Conservation (phyloP, 2,113 vertebrate species). For the Pogonocichla stellata region DNA sequence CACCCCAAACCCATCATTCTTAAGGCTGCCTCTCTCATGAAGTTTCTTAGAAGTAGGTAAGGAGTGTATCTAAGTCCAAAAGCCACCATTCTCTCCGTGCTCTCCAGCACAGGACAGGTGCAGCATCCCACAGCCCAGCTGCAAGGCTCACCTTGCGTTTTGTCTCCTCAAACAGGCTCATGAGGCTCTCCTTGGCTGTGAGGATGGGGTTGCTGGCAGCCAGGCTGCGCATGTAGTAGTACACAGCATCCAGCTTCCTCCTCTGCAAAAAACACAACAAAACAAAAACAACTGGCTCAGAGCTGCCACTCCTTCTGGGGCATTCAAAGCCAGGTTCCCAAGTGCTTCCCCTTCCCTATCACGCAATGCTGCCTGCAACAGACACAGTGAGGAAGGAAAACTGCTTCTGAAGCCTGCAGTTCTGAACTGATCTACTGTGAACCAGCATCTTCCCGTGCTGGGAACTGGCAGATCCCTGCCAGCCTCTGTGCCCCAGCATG, state of each 20-base stretch:
- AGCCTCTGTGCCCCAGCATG: not conserved
- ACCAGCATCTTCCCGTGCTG: not conserved
- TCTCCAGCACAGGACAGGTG: not conserved
- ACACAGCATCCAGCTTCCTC: conserved; percentile 96
- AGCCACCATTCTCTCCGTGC: not conserved
- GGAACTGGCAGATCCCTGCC: not conserved
- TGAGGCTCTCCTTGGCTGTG: conserved; percentile 96
- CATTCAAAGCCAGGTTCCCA: not conserved
- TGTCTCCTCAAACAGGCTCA: conserved; percentile 98
- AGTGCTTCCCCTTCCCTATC: not conserved
- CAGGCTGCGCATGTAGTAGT: conserved; percentile 98
- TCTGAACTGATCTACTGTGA: not conserved
- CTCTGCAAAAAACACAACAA: conserved; percentile 77
- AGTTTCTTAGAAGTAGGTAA: not conserved
- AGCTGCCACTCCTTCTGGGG: not conserved
- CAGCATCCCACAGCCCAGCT: not conserved
- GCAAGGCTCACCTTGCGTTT: conserved; percentile 89
- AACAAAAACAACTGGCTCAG: not conserved
- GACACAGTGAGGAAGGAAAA: not conserved
- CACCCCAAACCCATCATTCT: not conserved
- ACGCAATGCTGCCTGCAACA: not conserved
- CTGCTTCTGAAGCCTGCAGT: not conserved
- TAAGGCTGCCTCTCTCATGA: not conserved
- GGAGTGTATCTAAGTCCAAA: not conserved
- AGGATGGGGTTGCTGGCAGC: conserved; percentile 98